Percentiles rank a stretch among this genome's conserved stretches.
These are phyloP conservation scores for Coleophora deauratella DNA, from an alignment of 2,888 invertebrate species.

Conservation along the genomic window DNA sequence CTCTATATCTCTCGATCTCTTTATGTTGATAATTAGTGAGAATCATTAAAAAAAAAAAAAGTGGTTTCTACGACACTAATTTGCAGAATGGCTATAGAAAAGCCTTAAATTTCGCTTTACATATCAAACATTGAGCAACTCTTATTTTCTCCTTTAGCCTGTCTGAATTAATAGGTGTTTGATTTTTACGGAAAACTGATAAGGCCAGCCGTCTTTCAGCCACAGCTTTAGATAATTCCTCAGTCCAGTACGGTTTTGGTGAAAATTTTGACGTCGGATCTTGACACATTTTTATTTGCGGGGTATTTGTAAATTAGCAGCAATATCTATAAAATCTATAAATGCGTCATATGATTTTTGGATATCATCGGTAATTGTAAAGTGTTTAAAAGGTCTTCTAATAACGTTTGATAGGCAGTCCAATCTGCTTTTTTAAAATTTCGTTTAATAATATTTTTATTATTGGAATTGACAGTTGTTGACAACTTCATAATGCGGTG, in stretches of 20 bases:
- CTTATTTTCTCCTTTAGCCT: constrained; percentile 8
- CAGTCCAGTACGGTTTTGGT: constrained; percentile 16
- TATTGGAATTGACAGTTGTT: background rate
- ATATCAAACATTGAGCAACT: constrained; percentile 3
- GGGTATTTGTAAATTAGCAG: constrained; percentile 10
- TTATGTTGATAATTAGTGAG: no score
- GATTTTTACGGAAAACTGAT: constrained; percentile 12
- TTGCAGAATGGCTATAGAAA: constrained; percentile 17
- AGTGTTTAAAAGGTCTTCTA: background rate
- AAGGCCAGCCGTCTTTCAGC: constrained; percentile 14
- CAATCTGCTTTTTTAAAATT: constrained; percentile 12
- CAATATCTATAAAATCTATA: background rate
- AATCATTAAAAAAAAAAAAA: no score
- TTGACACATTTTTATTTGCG: constrained; percentile 6
- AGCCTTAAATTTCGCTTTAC: constrained; percentile 18
- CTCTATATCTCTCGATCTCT: no score
- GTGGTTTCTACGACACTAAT: no score
- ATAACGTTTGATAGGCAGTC: constrained; percentile 1
- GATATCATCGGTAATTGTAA: background rate
- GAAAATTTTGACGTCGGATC: constrained; percentile 9
- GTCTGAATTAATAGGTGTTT: constrained; percentile 12
- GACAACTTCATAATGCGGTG: constrained; percentile 11
- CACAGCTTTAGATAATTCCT: constrained; percentile 11
- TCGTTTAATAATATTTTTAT: background rate
- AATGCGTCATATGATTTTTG: background rate